Percentiles rank a stretch among this genome's conserved stretches.
Evolutionary conservation across 2,797 vertebrate genomes (phyloP).

Genomic region (Meriones psammophilus): DNA sequence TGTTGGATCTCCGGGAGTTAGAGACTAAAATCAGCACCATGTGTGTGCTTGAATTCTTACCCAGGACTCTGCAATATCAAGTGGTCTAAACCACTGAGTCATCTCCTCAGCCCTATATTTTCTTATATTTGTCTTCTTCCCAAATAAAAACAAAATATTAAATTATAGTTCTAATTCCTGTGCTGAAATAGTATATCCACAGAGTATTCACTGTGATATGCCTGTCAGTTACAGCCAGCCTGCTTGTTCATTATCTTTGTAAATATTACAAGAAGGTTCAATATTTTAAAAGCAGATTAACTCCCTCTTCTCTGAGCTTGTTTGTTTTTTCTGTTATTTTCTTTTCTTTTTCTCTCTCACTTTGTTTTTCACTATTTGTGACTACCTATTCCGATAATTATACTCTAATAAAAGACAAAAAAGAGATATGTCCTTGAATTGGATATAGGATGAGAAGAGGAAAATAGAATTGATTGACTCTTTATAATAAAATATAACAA

Average conservation of each 20-base stretch:
- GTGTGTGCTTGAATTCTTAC: not conserved
- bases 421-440: not conserved
- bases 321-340: not conserved
- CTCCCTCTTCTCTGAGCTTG: not conserved
- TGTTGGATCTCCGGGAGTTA: too few species aligned
- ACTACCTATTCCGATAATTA: not conserved
- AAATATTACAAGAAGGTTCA: not conserved
- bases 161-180: not conserved
- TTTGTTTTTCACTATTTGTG: not conserved
- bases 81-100: not conserved
- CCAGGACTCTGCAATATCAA: not conserved
- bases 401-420: not conserved
- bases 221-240: not conserved
- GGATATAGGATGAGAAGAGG: not conserved
- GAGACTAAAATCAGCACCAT: not conserved
- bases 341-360: not conserved
- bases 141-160: not conserved
- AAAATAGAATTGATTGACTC: not conserved
- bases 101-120: not conserved
- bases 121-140: not conserved
- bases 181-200: not conserved
- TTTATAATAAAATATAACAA: conserved; percentile 3
- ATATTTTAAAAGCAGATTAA: not conserved
- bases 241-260: not conserved
- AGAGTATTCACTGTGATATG: not conserved